Conservation (phyloP, 2,797 vertebrate genomes). For the Lepus townsendii region DNA sequence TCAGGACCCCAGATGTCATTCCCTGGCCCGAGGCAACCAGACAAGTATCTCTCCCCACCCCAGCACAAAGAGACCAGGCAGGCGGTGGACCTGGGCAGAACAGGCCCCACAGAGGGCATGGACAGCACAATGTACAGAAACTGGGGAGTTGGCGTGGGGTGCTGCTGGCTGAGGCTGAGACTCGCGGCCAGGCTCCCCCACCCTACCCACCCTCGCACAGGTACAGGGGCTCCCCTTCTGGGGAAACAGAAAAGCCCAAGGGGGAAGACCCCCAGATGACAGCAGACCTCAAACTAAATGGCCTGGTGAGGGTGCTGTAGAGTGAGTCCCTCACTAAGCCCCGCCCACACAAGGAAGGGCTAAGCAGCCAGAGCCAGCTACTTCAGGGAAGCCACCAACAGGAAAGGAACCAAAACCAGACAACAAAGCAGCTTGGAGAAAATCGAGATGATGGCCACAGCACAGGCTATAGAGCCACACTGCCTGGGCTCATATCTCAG, state of each 20-base stretch:
- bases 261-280: neutral
- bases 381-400: neutral
- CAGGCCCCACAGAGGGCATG: neutral
- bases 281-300: neutral
- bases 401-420: constrained; percentile 34
- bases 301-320: neutral
- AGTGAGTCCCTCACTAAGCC: no score
- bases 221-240: neutral
- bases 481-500: neutral
- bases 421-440: neutral
- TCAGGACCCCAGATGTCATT: neutral
- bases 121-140: neutral
- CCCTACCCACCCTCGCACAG: neutral
- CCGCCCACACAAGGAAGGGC: neutral
- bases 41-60: neutral
- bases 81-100: neutral
- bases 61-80: neutral
- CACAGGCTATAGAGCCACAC: neutral
- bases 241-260: neutral
- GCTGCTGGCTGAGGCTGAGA: neutral
- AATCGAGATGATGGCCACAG: neutral
- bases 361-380: neutral
- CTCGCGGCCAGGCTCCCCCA: neutral
- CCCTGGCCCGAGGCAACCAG: neutral
- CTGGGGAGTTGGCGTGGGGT: neutral